A percentile compares a stretch with the other conserved stretches of the same genome.
Evolutionary conservation across 2,797 vertebrate species (phyloP).

Genomic region (Melanotaenia boesemani): DNA sequence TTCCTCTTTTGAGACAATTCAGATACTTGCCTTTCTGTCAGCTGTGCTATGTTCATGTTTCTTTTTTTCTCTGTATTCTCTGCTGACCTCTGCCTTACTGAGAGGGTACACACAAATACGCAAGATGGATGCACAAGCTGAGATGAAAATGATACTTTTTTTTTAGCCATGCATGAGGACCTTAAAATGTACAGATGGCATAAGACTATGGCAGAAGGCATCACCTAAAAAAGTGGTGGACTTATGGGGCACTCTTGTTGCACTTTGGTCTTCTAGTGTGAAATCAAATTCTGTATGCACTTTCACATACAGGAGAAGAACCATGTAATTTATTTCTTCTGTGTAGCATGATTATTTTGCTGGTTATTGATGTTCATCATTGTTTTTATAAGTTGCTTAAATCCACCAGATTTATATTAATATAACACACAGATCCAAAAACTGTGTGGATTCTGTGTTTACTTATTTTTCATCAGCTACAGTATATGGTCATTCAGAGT

Average conservation of each 20-base stretch:
- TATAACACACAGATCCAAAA: slow-evolving; percentile 57
- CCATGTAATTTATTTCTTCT: slow-evolving; percentile 66
- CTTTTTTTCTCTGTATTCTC: slow-evolving; percentile 61
- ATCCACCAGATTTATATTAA: slow-evolving; percentile 70
- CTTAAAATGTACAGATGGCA: slow-evolving; percentile 73
- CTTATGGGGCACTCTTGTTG: slow-evolving; percentile 55
- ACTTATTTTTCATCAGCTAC: slow-evolving; percentile 44
- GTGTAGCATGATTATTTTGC: slow-evolving; percentile 77
- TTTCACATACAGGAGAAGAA: slow-evolving; percentile 70
- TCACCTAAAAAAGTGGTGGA: slow-evolving; percentile 47
- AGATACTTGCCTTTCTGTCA: slow-evolving; percentile 72
- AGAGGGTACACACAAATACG: slow-evolving; percentile 59
- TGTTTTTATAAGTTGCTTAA: slow-evolving; percentile 63
- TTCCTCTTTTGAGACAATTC: slow-evolving; percentile 71
- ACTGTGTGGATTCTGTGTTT: slow-evolving; percentile 58
- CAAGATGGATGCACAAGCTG: slow-evolving; percentile 60
- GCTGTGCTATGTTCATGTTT: slow-evolving; percentile 43
- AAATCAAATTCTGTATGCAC: slow-evolving; percentile 76
- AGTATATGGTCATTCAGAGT: slow-evolving; percentile 51
- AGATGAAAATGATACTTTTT: slow-evolving; percentile 37
- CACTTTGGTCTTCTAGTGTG: slow-evolving; percentile 76
- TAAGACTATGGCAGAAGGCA: slow-evolving; percentile 47
- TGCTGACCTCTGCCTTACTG: slow-evolving; percentile 79
- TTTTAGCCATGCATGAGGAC: slow-evolving; percentile 62
- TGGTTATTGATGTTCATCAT: slow-evolving; percentile 72